phyloP scores from a whole-genome alignment of 2,113 vertebrate species.

The Numida meleagris region DNA sequence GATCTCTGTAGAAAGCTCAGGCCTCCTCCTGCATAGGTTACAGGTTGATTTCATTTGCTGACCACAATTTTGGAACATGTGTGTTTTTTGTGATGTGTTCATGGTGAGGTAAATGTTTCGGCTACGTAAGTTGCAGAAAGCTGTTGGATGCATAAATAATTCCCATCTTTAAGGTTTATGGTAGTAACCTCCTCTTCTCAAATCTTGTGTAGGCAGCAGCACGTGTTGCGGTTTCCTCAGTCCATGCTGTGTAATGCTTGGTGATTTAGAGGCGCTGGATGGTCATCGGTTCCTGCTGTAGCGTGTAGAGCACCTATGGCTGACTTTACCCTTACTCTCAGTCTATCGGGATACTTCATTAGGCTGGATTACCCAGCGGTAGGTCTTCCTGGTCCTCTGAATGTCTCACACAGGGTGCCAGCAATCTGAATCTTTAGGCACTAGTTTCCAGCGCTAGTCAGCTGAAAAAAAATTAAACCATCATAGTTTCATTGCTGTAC shows the following conservation, averaged over 20 bases:
- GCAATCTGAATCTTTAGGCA: background rate
- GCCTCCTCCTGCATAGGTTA: background rate
- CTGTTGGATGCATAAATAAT: background rate
- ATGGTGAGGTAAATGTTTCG: background rate
- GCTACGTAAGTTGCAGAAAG: background rate
- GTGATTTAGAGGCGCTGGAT: background rate
- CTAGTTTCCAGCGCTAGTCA: background rate
- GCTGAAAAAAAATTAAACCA: background rate
- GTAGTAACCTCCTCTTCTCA: background rate
- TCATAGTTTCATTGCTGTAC: background rate
- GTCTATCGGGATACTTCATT: background rate
- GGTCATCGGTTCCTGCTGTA: background rate
- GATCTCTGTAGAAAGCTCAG: background rate
- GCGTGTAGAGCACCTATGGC: background rate
- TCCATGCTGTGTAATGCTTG: background rate
- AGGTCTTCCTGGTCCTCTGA: background rate
- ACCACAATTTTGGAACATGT: background rate
- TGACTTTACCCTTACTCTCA: background rate
- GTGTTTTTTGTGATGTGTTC: background rate
- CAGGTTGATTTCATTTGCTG: background rate
- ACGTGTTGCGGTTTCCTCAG: background rate
- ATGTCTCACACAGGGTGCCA: background rate
- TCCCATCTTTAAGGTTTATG: background rate
- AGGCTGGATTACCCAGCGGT: background rate
- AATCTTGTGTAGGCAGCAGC: background rate